These are phyloP conservation scores for Ceramica pisi DNA, from an alignment of 2,888 invertebrate genomes.

Conservation along the genomic window DNA sequence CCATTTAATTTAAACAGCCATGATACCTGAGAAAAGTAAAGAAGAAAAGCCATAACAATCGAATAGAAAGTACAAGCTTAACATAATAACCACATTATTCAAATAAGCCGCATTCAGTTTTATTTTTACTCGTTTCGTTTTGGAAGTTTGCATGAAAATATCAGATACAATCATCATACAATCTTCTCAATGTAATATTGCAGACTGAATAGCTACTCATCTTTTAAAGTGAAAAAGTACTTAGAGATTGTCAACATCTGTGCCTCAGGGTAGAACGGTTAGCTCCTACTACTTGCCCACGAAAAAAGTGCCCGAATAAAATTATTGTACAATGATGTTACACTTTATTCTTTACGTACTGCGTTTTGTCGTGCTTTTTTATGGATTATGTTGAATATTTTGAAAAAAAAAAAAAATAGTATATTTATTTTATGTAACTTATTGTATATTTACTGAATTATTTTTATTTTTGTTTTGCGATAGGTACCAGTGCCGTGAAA, in stretches of 20 bases:
- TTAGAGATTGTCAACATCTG: conserved; percentile 69
- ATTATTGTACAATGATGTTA: neutral
- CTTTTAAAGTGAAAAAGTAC: conserved; percentile 66
- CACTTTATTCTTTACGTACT: neutral
- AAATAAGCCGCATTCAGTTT: conserved; percentile 30
- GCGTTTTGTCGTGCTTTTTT: neutral
- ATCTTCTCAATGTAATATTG: conserved; percentile 60
- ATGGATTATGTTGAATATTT: too few relatives aligned
- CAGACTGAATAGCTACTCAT: conserved; percentile 60
- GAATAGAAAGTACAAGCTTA: conserved; percentile 38
- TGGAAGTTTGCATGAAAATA: conserved; percentile 26
- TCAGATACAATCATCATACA: conserved; percentile 54
- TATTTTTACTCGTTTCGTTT: conserved; percentile 34
- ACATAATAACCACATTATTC: conserved; percentile 46
- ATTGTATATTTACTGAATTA: too few relatives aligned
- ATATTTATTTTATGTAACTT: too few relatives aligned
- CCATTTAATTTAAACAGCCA: neutral
- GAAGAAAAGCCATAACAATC: conserved; percentile 18
- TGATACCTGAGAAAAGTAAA: conserved; percentile 11
- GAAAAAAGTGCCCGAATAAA: neutral
- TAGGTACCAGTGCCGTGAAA: too few relatives aligned
- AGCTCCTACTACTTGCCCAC: conserved; percentile 19
- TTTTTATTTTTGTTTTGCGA: too few relatives aligned
- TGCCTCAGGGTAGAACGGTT: conserved; percentile 20
- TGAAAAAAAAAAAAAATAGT: too few relatives aligned